Conservation (phyloP, 2,888 invertebrate species). For the Fragum sueziense region DNA sequence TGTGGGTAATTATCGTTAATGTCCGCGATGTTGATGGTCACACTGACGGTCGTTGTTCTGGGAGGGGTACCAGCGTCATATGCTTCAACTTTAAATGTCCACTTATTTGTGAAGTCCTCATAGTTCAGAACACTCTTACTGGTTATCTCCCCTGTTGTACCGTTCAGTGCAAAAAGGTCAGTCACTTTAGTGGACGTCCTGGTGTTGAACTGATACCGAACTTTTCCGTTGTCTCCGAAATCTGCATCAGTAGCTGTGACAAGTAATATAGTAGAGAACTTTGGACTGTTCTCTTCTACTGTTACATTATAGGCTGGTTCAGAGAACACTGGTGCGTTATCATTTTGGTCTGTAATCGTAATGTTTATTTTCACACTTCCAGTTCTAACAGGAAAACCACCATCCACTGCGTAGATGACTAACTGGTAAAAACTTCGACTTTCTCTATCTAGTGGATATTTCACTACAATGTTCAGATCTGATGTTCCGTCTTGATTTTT, state of each 20-base stretch:
- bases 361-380: conserved; percentile 74
- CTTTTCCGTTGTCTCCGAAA: conserved; percentile 88
- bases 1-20: conserved; percentile 95
- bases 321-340: conserved; percentile 72
- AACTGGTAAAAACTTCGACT: conserved; percentile 70
- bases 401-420: conserved; percentile 73
- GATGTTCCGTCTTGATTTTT: conserved; percentile 65
- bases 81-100: conserved; percentile 87
- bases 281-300: conserved; percentile 69
- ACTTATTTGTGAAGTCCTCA: conserved; percentile 87
- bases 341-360: conserved; percentile 74
- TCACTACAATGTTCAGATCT: conserved; percentile 73
- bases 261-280: conserved; percentile 64
- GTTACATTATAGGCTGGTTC: conserved; percentile 65
- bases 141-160: conserved; percentile 92
- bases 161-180: conserved; percentile 86
- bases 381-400: conserved; percentile 69
- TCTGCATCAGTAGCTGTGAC: conserved; percentile 93
- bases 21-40: conserved; percentile 85
- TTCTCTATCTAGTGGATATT: conserved; percentile 74
- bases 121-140: conserved; percentile 91
- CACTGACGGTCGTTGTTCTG: conserved; percentile 83
- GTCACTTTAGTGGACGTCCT: conserved; percentile 66
- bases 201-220: conserved; percentile 82
- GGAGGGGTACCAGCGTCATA: conserved; percentile 70